Percentiles rank a stretch among this genome's conserved stretches.
Evolutionary conservation across 2,888 invertebrate species (phyloP).

Genomic region (Papilio demoleus): DNA sequence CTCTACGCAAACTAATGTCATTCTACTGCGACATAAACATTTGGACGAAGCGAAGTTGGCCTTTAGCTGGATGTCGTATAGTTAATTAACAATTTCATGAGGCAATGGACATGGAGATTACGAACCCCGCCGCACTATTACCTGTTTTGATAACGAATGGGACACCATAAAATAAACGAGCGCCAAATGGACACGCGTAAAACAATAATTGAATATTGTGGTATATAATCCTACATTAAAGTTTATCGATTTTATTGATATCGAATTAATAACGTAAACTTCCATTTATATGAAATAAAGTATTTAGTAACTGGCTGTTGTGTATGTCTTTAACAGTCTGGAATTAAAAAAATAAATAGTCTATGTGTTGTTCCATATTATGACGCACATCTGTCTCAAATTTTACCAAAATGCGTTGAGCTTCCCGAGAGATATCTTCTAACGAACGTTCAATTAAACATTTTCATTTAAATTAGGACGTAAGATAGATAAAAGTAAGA

Average conservation of each 20-base stretch:
- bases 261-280: background rate
- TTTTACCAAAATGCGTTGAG: too few relatives aligned
- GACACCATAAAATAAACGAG: constrained; percentile 47
- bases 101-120: constrained; percentile 53
- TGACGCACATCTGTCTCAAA: too few relatives aligned
- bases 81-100: constrained; percentile 64
- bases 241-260: background rate
- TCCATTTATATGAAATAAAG: too few relatives aligned
- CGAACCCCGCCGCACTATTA: constrained; percentile 52
- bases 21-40: constrained; percentile 1
- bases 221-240: background rate
- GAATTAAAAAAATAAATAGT: too few relatives aligned
- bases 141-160: constrained; percentile 53
- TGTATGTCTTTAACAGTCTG: too few relatives aligned
- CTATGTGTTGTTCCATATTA: too few relatives aligned
- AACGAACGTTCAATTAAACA: too few relatives aligned
- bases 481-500: too few relatives aligned
- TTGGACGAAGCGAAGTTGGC: constrained; percentile 40
- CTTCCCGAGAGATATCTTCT: too few relatives aligned
- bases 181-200: constrained; percentile 34
- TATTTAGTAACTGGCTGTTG: too few relatives aligned
- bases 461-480: too few relatives aligned
- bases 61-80: constrained; percentile 52
- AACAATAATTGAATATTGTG: constrained; percentile 20
- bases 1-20: too few relatives aligned